Base-by-base conservation (phyloP, 2,888 invertebrate genomes). In the Drosophila gaucha region DNA sequence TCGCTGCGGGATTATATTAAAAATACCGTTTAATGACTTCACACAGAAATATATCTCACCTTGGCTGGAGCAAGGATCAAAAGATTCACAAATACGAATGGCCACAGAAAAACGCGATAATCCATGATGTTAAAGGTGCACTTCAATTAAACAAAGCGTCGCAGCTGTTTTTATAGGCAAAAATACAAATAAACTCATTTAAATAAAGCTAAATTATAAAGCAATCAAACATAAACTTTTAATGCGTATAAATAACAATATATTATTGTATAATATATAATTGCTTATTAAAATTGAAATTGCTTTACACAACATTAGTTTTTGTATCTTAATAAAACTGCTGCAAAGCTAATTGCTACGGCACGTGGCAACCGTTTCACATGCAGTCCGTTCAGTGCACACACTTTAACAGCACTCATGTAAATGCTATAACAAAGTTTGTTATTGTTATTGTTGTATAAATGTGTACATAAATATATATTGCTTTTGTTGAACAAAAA, bases 51-150 rank as follows among this genome's bases (percentile, higher is more conserved):
- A 18, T 4, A 6, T 9, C 28, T 8, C 9, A 66, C 67, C 46
- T 57, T 57, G 4, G 12, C 12, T 8, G 18, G 24, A 26, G 2
- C 14, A 2, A 9, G 24, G 10, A 14, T 3, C 1, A 28, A 3
- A 0, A 49, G 6, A 49, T 12, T 26, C 8, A n/a, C n/a, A n/a
- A 57, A 1, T 1, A 26, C 2, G 4, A 64, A 12, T 0, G 14
- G n/a, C 2, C 14, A 22, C 4, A 52, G 14, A 2, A 14, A 12
- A 12, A 4, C 6, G 5, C n/a, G 30, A 50, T 20, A 36, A 12
- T 65, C 36, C 66, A 71, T 72, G 4, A 3, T 33, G 30, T 2
- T 30, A 1, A 10, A 12, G 3, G 5, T 3, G 5, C 1, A 18
- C 18, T 33, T 9, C 3, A 16, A 20, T 3, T 12, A 2, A 9